Conservation (phyloP, 2,113 vertebrate genomes). For the Phoenicopterus ruber region DNA sequence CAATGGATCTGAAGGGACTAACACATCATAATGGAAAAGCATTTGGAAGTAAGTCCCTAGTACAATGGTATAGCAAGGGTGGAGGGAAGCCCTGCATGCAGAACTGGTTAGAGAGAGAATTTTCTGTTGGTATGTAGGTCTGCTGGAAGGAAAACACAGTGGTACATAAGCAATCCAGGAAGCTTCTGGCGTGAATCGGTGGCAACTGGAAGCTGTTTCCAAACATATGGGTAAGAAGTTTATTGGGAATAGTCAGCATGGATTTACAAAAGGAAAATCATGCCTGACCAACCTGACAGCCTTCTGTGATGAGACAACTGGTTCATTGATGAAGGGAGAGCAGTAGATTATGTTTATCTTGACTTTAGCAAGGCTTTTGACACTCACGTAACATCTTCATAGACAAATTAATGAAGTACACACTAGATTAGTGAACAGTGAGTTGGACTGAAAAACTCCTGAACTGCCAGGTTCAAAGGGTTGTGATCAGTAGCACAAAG, state of each 20-base stretch:
- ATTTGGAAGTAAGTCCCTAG: background rate
- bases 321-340: no score
- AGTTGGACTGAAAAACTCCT: background rate
- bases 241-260: background rate
- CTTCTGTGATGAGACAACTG: background rate
- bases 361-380: background rate
- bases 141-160: background rate
- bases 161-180: background rate
- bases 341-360: background rate
- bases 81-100: background rate
- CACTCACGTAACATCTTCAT: background rate
- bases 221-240: background rate
- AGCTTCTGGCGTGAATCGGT: background rate
- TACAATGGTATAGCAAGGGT: background rate
- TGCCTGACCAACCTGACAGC: background rate
- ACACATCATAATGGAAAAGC: background rate
- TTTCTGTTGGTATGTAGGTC: background rate
- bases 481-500: background rate
- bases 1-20: background rate
- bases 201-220: background rate
- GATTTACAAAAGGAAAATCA: background rate
- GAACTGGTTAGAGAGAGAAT: background rate
- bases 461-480: background rate
- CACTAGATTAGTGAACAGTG: background rate
- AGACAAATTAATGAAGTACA: fast-evolving